Evolutionary conservation across 2,113 vertebrate species (phyloP).

Genomic region (Hyperopisus bebe): DNA sequence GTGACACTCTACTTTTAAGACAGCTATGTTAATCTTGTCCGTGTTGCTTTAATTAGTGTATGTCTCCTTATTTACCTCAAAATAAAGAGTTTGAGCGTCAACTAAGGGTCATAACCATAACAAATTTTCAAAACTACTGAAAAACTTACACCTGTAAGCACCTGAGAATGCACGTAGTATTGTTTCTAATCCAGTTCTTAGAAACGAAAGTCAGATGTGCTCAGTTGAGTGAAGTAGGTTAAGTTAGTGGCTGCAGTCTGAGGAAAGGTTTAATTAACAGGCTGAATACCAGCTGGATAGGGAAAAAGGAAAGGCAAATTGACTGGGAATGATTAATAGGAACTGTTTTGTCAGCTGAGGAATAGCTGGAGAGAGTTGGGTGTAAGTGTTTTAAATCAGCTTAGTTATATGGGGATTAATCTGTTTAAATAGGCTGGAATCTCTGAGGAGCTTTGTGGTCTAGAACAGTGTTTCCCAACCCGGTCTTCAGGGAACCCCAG

Average conservation of each 20-base stretch:
- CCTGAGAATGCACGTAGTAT: slow-evolving; percentile 40
- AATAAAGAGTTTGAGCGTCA: slow-evolving; percentile 18
- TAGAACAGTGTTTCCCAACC: neutral
- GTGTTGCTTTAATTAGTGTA: slow-evolving; percentile 21
- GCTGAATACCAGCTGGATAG: slow-evolving; percentile 28
- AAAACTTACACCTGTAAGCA: slow-evolving; percentile 34
- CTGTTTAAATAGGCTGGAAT: slow-evolving; percentile 29
- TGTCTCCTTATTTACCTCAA: neutral
- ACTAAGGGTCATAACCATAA: slow-evolving; percentile 44
- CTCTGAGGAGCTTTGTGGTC: slow-evolving; percentile 27
- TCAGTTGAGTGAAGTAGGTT: slow-evolving; percentile 47
- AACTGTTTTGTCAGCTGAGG: neutral
- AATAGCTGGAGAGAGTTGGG: neutral
- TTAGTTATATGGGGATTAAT: slow-evolving; percentile 26
- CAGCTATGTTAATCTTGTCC: neutral
- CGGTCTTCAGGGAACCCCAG: neutral
- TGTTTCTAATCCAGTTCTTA: slow-evolving; percentile 40
- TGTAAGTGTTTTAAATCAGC: slow-evolving; percentile 31
- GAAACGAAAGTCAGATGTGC: neutral
- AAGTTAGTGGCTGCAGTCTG: slow-evolving; percentile 50
- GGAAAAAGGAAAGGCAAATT: slow-evolving; percentile 33
- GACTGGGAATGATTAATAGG: slow-evolving; percentile 29
- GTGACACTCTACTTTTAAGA: neutral
- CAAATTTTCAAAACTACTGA: slow-evolving; percentile 37
- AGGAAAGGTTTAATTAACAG: slow-evolving; percentile 56